These are phyloP conservation scores for Telenomus remus DNA, from an alignment of 1,140 invertebrate genomes.

Conservation along the genomic window DNA sequence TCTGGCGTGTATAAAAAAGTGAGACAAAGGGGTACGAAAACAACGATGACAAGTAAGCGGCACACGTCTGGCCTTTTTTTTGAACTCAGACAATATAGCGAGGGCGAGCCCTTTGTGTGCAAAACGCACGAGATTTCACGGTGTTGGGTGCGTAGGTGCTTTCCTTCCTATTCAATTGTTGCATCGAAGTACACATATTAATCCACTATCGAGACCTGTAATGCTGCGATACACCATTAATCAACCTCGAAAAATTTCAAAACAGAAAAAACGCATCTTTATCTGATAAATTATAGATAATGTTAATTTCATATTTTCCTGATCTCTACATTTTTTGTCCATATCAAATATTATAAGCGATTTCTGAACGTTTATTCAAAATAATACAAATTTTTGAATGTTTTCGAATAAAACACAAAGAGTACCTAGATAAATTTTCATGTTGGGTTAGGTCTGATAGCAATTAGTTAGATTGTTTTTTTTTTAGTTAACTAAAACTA, in stretches of 20 bases:
- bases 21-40: constrained; percentile 19
- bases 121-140: constrained; percentile 52
- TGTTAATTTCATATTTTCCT: no score
- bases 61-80: constrained; percentile 30
- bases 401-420: no score
- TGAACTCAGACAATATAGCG: constrained; percentile 36
- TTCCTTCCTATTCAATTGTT: constrained; percentile 48
- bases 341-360: no score
- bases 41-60: constrained; percentile 33
- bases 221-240: constrained; percentile 25
- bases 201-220: constrained; percentile 34
- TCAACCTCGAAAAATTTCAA: constrained; percentile 3
- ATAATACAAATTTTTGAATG: no score
- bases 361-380: no score
- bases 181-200: constrained; percentile 40
- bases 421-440: no score
- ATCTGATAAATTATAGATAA: no score
- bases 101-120: constrained; percentile 51
- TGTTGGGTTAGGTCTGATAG: no score
- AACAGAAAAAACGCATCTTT: constrained; percentile 7
- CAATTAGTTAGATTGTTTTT: no score
- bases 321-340: no score
- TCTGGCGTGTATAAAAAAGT: constrained; percentile 10
- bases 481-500: no score
- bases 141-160: constrained; percentile 36